A percentile compares a stretch with the other conserved stretches of the same genome.
Evolutionary conservation across 1,140 invertebrate genomes (phyloP).

Genomic region (Psilanteris sp.): DNA sequence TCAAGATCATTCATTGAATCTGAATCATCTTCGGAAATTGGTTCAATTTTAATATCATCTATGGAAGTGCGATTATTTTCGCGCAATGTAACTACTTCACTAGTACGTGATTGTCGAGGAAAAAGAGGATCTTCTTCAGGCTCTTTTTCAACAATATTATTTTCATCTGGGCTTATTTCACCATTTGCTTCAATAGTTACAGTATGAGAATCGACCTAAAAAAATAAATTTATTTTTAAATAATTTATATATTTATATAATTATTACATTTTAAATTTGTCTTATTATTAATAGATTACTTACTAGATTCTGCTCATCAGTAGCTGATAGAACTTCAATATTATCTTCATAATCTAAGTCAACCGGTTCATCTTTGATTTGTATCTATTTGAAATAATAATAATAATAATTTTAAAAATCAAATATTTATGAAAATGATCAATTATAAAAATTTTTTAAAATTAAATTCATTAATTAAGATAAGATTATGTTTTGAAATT

Average conservation of each 20-base stretch:
- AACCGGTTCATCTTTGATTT: slow-evolving; percentile 73
- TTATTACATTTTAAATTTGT: too few relatives aligned
- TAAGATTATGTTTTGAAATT: too few relatives aligned
- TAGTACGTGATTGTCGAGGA: background rate
- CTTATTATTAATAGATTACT: slow-evolving; percentile 30
- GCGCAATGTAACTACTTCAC: background rate
- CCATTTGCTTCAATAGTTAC: slow-evolving; percentile 29
- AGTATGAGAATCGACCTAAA: slow-evolving; percentile 25
- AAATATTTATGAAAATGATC: too few relatives aligned
- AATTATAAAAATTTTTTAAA: too few relatives aligned
- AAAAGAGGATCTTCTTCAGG: slow-evolving; percentile 1
- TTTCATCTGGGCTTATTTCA: background rate
- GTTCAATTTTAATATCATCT: slow-evolving; percentile 21
- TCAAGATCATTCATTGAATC: slow-evolving; percentile 39
- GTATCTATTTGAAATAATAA: slow-evolving; percentile 38
- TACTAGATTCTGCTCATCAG: slow-evolving; percentile 55
- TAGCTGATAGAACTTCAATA: slow-evolving; percentile 57
- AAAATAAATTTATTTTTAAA: background rate
- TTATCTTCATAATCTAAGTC: slow-evolving; percentile 67
- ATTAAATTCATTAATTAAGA: too few relatives aligned
- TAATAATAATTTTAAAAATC: too few relatives aligned
- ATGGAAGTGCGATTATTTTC: slow-evolving; percentile 44
- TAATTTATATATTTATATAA: too few relatives aligned
- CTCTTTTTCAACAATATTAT: slow-evolving; percentile 28
- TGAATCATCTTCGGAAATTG: slow-evolving; percentile 24